Conservation (phyloP, 2,888 invertebrate genomes). For the Eucera pruinosa region DNA sequence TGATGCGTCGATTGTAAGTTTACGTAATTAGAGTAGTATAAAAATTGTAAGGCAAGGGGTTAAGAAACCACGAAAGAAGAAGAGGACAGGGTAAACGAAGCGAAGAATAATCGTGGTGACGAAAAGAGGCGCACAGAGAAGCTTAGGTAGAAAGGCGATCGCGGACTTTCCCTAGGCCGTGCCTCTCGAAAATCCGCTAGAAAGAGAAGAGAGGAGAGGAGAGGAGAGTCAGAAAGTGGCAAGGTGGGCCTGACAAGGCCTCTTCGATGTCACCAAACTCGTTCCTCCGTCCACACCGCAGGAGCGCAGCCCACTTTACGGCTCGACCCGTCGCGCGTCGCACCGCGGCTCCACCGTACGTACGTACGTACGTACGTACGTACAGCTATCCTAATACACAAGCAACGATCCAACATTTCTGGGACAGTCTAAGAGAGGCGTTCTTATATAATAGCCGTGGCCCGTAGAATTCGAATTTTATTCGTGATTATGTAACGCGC, state of each 20-base stretch:
- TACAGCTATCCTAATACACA: conserved; percentile 75
- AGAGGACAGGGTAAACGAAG: no score
- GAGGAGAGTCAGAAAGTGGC: conserved; percentile 71
- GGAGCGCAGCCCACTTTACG: conserved; percentile 75
- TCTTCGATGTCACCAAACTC: conserved; percentile 82
- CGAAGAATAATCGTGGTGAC: no score
- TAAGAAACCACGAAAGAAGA: no score
- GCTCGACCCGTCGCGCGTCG: conserved; percentile 49
- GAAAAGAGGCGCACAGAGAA: no score
- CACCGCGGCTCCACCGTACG: no score
- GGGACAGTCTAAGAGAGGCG: conserved; percentile 58
- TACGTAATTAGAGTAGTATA: no score
- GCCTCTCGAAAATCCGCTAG: conserved; percentile 60
- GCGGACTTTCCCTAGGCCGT: conserved; percentile 74
- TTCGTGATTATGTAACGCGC: conserved; percentile 54
- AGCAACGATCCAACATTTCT: conserved; percentile 70
- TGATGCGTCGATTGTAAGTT: no score
- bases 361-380: no score
- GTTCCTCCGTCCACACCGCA: conserved; percentile 71
- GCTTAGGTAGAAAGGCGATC: conserved; percentile 56
- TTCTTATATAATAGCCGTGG: conserved; percentile 61
- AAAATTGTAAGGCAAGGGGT: no score
- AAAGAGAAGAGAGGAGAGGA: no score
- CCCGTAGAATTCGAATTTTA: conserved; percentile 65
- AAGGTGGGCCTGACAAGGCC: conserved; percentile 71